These are phyloP conservation scores for Lasioglossum baleicum DNA, from an alignment of 1,140 invertebrate genomes.

Conservation along the genomic window DNA sequence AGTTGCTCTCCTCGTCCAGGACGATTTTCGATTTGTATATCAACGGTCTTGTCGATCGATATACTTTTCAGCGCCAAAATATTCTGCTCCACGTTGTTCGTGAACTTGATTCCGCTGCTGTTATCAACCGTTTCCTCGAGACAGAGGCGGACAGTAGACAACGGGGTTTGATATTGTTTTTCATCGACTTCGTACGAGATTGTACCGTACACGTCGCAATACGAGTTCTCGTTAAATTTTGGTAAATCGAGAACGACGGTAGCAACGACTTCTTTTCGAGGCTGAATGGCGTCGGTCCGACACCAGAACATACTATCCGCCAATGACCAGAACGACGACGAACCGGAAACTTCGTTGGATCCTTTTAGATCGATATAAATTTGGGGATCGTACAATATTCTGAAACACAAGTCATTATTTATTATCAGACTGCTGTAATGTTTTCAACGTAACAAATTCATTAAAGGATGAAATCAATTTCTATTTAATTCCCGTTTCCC, in stretches of 20 bases:
- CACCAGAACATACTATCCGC: slow-evolving; percentile 53
- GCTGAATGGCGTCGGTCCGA: slow-evolving; percentile 50
- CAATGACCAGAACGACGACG: slow-evolving; percentile 67
- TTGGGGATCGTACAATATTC: slow-evolving; percentile 61
- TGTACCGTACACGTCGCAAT: slow-evolving; percentile 61
- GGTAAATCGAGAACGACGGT: slow-evolving; percentile 70
- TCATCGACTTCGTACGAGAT: slow-evolving; percentile 68
- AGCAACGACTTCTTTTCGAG: slow-evolving; percentile 53
- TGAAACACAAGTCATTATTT: slow-evolving; percentile 47
- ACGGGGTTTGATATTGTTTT: slow-evolving; percentile 64
- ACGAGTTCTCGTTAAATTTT: slow-evolving; percentile 53
- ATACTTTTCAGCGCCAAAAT: slow-evolving; percentile 69
- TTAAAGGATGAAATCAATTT: too few relatives aligned
- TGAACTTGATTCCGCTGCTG: slow-evolving; percentile 53
- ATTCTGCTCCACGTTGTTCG: slow-evolving; percentile 9
- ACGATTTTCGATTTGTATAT: slow-evolving; percentile 43
- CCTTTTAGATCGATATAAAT: slow-evolving; percentile 63
- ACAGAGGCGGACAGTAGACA: slow-evolving; percentile 57
- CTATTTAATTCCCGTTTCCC: too few relatives aligned
- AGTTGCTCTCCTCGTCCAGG: slow-evolving; percentile 34
- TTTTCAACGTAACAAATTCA: too few relatives aligned
- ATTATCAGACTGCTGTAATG: too few relatives aligned
- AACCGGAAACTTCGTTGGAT: slow-evolving; percentile 50
- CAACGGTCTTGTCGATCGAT: slow-evolving; percentile 61
- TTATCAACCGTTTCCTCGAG: slow-evolving; percentile 57